Evolutionary conservation across 1,140 invertebrate genomes (phyloP), one percentile per base, ranked within the genome.

Genomic region (Temnothorax curvispinosus): DNA sequence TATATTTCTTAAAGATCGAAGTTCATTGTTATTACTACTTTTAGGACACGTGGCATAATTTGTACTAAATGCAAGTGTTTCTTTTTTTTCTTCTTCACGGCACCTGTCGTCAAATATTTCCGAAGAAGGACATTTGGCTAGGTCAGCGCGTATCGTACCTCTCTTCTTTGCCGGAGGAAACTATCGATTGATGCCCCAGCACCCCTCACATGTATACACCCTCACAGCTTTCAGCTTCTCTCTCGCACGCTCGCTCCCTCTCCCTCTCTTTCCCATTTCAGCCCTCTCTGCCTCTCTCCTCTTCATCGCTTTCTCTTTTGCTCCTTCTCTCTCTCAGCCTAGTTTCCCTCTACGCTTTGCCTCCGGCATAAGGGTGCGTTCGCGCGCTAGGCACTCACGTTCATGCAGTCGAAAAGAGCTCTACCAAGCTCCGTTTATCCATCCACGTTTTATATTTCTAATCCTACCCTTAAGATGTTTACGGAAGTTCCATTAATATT

Each of bases 111-210:
- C 21, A 56, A 88, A 82, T 88, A 82, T 86, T 90, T 56, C 71
- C 64, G 71, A 86, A 88, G 82, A 85, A 90, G 87, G 75, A 89
- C 82, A 78, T 90, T 91, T 88, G 69, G 71, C 86, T 75, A 86
- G 71, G 85, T 88, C 89, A 91, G 89, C 90, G 87, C 87, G 85
- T 92, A 93, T 92, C 89, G 87, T 84, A 87, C 88, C 90, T 88
- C 85, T 92, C 86, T 92, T 91, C 89, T 86, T 85, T 74, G 69
- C 67, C 65, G 69, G 88, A 92, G 89, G 91, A 92, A 92, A 88
- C 89, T 93, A 93, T 93, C 93, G 92, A 94, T 94, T 93, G 92
- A 93, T 90, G 93, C 91, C 91, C 88, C 88, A 90, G 80, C 91
- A 90, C 85, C 76, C 89, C 88, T 88, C 77, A 78, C 88, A 85